Evolutionary conservation across 1,140 invertebrate genomes (phyloP).

Genomic region (Neomicropteryx cornuta): DNA sequence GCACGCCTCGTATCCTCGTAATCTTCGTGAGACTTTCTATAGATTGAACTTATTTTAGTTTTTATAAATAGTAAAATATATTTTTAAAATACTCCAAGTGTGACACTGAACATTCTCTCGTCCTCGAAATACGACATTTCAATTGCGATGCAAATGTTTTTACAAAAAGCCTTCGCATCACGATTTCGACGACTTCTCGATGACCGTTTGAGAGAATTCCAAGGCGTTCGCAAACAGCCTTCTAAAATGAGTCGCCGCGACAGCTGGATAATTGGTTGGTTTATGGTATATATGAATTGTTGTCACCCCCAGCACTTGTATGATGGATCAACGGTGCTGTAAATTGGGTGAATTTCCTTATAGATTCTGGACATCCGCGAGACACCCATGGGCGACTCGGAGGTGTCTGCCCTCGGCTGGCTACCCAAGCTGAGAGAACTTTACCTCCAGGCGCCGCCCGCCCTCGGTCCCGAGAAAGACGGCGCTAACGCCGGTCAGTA

Average conservation of each 20-base stretch:
- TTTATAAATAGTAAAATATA: too few relatives aligned
- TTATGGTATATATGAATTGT: not conserved
- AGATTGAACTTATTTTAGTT: too few relatives aligned
- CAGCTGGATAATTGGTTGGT: not conserved
- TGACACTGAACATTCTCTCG: too few relatives aligned
- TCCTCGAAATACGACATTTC: too few relatives aligned
- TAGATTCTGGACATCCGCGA: constrained; percentile 52
- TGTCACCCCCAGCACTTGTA: not conserved
- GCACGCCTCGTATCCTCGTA: too few relatives aligned
- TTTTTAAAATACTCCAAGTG: too few relatives aligned
- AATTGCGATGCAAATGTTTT: too few relatives aligned
- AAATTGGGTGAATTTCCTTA: constrained; percentile 4
- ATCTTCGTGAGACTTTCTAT: too few relatives aligned
- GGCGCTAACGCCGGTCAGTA: too few relatives aligned
- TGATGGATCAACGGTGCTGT: not conserved
- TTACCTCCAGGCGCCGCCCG: constrained; percentile 40
- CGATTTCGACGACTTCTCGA: not conserved
- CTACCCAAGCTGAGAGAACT: constrained; percentile 47
- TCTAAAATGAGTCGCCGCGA: not conserved
- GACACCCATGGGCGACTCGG: constrained; percentile 54
- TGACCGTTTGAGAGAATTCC: not conserved
- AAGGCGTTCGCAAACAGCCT: not conserved
- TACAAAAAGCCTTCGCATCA: not conserved
- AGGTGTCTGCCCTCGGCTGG: constrained; percentile 54
- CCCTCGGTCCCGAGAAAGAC: too few relatives aligned